A percentile compares a stretch with the other conserved stretches of the same genome.
Evolutionary conservation across 2,888 invertebrate genomes (phyloP).

Genomic region (Actias luna): DNA sequence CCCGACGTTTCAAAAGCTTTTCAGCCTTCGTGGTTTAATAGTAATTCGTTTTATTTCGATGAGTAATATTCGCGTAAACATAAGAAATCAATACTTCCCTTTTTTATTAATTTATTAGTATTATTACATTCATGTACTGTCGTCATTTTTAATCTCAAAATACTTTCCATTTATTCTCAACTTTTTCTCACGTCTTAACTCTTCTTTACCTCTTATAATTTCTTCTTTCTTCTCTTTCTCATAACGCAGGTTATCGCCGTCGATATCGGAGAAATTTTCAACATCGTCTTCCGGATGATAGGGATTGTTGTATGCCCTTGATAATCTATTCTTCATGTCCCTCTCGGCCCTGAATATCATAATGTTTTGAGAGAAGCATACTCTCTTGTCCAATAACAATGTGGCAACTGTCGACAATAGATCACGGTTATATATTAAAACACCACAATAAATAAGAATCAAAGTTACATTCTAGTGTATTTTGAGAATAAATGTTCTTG

Average conservation of each 20-base stretch:
- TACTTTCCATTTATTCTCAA: slow-evolving; percentile 12
- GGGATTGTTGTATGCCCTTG: slow-evolving; percentile 23
- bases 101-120: background rate
- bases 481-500: too few species aligned
- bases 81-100: too few species aligned
- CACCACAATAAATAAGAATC: too few species aligned
- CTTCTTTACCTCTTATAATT: background rate
- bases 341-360: background rate
- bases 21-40: too few species aligned
- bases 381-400: background rate
- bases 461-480: too few species aligned
- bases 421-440: too few species aligned
- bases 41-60: too few species aligned
- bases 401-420: background rate
- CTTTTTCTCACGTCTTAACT: background rate
- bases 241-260: slow-evolving; percentile 20
- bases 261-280: slow-evolving; percentile 18
- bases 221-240: background rate
- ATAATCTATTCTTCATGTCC: background rate
- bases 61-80: too few species aligned
- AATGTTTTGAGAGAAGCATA: background rate
- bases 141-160: background rate
- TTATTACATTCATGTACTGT: background rate
- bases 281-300: slow-evolving; percentile 25
- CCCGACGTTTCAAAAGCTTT: too few species aligned